A percentile compares a stretch with the other conserved stretches of the same genome.
phyloP scores from a whole-genome alignment of 2,797 vertebrate species.

The Hylomyscus alleni region DNA sequence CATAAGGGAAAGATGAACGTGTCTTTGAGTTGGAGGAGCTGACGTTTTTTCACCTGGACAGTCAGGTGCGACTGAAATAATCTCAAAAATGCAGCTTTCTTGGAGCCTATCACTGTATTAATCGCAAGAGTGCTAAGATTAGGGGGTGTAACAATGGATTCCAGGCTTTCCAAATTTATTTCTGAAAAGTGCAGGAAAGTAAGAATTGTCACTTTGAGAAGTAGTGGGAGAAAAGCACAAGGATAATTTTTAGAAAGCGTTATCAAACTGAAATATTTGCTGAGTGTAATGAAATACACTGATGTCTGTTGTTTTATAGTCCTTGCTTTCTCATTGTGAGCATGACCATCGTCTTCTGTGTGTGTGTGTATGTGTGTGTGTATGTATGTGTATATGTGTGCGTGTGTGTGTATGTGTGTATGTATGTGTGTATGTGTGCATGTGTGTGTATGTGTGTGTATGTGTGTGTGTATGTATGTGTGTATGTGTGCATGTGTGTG shows the following conservation, averaged over 20 bases:
- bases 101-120: neutral
- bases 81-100: neutral
- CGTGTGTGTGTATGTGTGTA: too few relatives aligned
- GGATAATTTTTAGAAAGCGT: neutral
- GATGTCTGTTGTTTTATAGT: neutral
- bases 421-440: too few relatives aligned
- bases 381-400: too few relatives aligned
- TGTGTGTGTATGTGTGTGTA: too few relatives aligned
- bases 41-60: constrained; percentile 46
- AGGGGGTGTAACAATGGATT: neutral
- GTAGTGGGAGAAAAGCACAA: neutral
- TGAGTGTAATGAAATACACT: neutral
- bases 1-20: constrained; percentile 21
- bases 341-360: neutral
- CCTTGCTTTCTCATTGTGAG: neutral
- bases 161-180: constrained; percentile 7
- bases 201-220: neutral
- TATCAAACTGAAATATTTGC: neutral
- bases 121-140: constrained; percentile 38
- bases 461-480: too few relatives aligned
- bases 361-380: too few relatives aligned
- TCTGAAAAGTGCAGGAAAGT: neutral
- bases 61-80: neutral
- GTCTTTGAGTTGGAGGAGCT: constrained; percentile 16
- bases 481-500: too few relatives aligned